Evolutionary conservation across 2,797 vertebrate genomes (phyloP), one percentile per base, ranked within the genome.

Genomic region (Danio albolineatus): DNA sequence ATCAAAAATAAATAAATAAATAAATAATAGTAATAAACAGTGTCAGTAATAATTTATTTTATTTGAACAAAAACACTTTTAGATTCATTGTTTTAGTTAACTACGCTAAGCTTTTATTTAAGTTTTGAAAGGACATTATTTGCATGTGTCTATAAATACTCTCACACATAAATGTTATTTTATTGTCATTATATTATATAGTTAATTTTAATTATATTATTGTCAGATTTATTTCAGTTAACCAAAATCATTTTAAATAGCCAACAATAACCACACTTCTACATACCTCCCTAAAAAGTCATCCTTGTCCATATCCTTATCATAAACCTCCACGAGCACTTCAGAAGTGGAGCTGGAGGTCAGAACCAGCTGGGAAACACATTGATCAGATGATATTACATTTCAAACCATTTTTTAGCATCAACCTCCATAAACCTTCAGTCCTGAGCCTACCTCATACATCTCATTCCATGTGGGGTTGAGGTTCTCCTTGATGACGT

Each of bases 221-320:
- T 7, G 74, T 4, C 21, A n/a, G n/a, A n/a, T 65, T 16, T 39
- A 12, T 5, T 19, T 6, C 38, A 43, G 0, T 49, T 8, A 57
- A 21, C 5, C 9, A 16, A 67, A 53, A 36, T 6, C 0, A 49
- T 69, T 13, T 38, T 46, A 19, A 12, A 36, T n/a, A 17, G 3
- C 51, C 39, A 39, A 36, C 36, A 51, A 69, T 69, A 51, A 2
- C 13, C 28, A 67, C 46, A 4, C 3, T 17, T 28, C 1, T 44
- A 65, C 69, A 87, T 87, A 97, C 96, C 96, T 94, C 87, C 96
- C 96, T 87, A 98, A 88, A 88, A 96, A 96, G 84, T 98, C 96
- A n/a, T 98, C 96, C 87, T 92, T 94, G 85, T 96, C 95, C 79
- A 98, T 86, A 87, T 97, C 96, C 90, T 97, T 96, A 85, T 98